A percentile compares a stretch with the other conserved stretches of the same genome.
phyloP scores from a whole-genome alignment of 2,888 invertebrate species.

The Chorisops tibialis region DNA sequence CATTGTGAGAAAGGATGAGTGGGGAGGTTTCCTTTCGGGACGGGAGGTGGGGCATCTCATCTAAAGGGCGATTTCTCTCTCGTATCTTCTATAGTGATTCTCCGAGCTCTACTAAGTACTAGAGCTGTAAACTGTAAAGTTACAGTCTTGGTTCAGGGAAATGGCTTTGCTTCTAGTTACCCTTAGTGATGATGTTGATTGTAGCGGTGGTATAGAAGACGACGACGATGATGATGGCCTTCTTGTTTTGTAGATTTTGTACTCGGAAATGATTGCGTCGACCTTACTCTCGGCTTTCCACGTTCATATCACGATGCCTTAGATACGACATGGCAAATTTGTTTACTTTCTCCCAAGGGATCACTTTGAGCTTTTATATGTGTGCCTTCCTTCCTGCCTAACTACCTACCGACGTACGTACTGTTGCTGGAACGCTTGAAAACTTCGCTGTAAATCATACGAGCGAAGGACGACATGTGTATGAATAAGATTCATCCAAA shows the following conservation, averaged over 20 bases:
- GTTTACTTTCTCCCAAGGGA: slow-evolving; percentile 13
- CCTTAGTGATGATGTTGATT: neutral
- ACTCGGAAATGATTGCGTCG: slow-evolving; percentile 9
- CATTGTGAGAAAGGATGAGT: neutral
- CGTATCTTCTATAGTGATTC: no score
- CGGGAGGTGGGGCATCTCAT: no score
- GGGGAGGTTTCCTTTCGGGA: no score
- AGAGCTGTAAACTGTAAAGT: no score
- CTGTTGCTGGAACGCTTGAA: neutral
- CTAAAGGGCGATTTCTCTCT: no score
- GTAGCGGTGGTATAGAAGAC: neutral
- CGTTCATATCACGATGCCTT: neutral
- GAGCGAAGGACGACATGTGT: neutral
- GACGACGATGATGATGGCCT: no score
- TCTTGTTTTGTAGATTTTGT: neutral
- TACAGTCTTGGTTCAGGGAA: no score
- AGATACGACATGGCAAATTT: slow-evolving; percentile 8
- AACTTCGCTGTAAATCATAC: neutral
- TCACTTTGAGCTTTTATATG: slow-evolving; percentile 16
- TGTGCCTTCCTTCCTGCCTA: neutral
- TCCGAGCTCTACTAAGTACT: no score
- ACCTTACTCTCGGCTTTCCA: slow-evolving; percentile 1
- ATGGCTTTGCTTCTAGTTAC: neutral
- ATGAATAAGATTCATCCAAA: slow-evolving; percentile 10
- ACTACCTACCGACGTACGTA: neutral